Evolutionary conservation across 2,888 invertebrate genomes (phyloP), one percentile per base, ranked within the genome.

Genomic region (Temnothorax rugatulus): DNA sequence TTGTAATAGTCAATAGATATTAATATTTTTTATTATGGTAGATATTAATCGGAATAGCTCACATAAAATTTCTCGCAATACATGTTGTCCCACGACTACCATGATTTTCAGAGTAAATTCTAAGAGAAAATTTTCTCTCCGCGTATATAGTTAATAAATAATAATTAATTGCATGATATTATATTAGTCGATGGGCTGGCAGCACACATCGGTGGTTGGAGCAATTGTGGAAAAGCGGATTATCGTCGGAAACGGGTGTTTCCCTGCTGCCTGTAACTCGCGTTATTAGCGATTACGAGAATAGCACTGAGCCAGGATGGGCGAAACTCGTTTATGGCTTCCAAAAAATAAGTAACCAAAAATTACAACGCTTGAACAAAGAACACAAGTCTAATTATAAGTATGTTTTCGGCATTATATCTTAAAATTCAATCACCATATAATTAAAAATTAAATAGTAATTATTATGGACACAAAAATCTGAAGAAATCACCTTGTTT

Each of bases 191-290:
- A 47, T 94, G 94, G 94, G 87, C 91, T 73, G 88, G 91, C 87
- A 50, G 93, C 93, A 93, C 93, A 93, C 88, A 92, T 86, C 87
- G 93, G 91, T 94, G 94, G 94, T 73, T 94, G 83, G 91, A 93
- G 75, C 71, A 96, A 87, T 95, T 96, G 90, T 97, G 96, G 97
- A 95, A 95, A 91, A 95, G 96, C 91, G 92, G 91, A 1, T 61
- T 92, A 21, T 91, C 93, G 5, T 29, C 86, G 8, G 95, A 95
- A 85, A 95, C 95, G 18, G 96, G 96, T 1, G 92, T 96, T 41
- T 95, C 94, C 63, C 92, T 96, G 11, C 34, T 95, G 61, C 95
- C 96, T 5, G 93, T 94, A 15, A 91, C 94, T 41, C 93, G 95
- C 8, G 83, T 96, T 0, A 94, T 95, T 61, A 95, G 94, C 0